Evolutionary conservation across 2,888 invertebrate genomes (phyloP), one percentile per base, ranked within the genome.

Genomic region (Melanotus villosus): DNA sequence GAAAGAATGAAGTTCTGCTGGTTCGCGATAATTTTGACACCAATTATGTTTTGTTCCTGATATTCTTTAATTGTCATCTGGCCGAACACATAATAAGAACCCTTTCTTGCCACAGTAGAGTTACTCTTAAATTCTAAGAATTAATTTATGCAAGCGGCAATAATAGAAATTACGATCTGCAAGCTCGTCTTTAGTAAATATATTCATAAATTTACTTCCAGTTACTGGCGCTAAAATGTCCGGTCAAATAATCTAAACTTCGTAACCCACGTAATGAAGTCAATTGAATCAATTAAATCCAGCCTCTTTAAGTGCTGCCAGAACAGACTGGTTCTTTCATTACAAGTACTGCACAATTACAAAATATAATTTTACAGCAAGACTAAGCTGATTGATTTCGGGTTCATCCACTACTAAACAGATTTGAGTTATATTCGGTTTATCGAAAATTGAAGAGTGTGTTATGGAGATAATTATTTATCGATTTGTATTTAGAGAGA

Each of bases 271-370:
- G 50, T 70, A 65, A 70, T 65, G 56, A 56, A 56, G 65, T 60
- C 70, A 70, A 70, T 70, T 70, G 70, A 57, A 54, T 65, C 65
- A 70, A 70, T 70, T 65, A 65, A 70, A 65, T 54, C 64, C n/a
- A n/a, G n/a, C n/a, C n/a, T n/a, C n/a, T 50, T 59, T 54, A 60
- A 60, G 21, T 52, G 26, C 32, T 54, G 38, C 41, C 50, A 60
- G 66, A 54, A 43, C 59, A 43, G 43, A 43, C 43, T 43, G 43
- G 43, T 43, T 43, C 16, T 10, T 43, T 43, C 18, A 43, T 43
- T 10, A 7, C 19, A 43, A 43, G 18, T 43, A 43, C 10, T 43
- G 43, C 43, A 43, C 43, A 43, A 43, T 43, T 43, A 43, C 19
- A 43, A 19, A 43, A 43, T n/a, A 7, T 19, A 18, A 16, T 16